Evolutionary conservation across 2,888 invertebrate genomes (phyloP), one percentile per base, ranked within the genome.

Genomic region (Hyles lineata): DNA sequence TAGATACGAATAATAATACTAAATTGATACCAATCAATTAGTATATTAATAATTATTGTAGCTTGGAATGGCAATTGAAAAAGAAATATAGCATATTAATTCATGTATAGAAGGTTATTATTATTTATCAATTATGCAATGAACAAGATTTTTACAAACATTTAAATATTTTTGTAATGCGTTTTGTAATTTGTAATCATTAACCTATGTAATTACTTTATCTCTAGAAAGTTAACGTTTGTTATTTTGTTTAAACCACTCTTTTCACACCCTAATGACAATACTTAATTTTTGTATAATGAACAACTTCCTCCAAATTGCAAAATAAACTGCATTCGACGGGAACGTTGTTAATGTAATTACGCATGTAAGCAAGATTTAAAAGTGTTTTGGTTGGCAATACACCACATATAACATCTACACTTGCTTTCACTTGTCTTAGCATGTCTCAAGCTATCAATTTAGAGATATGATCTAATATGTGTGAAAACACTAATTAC

Each of bases 371-470:
- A 23, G 43, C 15, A 67, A 67, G 11, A 43, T 9, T 43, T 23
- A 67, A 67, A 67, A 50, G 23, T 67, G 43, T 67, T 67, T 67
- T 67, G 67, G 23, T 23, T 15, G 9, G 67, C 23, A 17, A 67
- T 23, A 50, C 21, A 23, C 23, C 67, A 23, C 23, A 17, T 50
- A 43, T 19, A 19, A 70, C 72, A 62, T 35, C 70, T 71, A 35
- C 55, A 67, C 74, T 52, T 32, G 72, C 83, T 83, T 84, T 84
- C 84, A 78, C 83, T 77, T 78, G 77, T 78, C 78, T 75, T 75
- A 72, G 61, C 76, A 75, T 78, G 79, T 82, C 25, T 32, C 60
- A 60, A 60, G 23, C 59, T 25, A 71, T 71, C 43, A 60, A 70
- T 70, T 70, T 60, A 50, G 23, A 67, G 67, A 67, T 67, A 67